Percentiles rank a stretch among this genome's conserved stretches.
Evolutionary conservation across 1,140 invertebrate genomes (phyloP).

Genomic region (Oncopodura yosiiana): DNA sequence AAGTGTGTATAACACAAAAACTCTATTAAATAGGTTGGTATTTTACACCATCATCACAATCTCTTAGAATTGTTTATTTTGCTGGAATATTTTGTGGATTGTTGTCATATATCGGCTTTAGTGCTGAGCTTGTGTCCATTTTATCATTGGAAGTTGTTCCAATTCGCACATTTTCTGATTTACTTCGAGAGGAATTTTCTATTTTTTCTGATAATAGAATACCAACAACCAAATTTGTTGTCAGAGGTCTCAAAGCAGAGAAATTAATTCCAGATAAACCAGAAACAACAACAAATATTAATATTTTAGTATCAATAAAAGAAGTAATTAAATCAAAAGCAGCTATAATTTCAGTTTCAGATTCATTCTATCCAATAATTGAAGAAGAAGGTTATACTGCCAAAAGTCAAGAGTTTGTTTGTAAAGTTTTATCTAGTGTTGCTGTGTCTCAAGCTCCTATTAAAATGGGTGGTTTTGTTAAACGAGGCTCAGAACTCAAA

Average conservation of each 20-base stretch:
- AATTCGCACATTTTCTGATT: conserved; percentile 15
- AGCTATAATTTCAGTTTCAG: conserved; percentile 16
- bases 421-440: conserved; percentile 7
- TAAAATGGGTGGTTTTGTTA: conserved; percentile 14
- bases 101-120: conserved; percentile 20
- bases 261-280: background rate
- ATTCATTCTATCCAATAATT: conserved; percentile 25
- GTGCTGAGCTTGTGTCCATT: conserved; percentile 25
- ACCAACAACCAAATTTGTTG: conserved; percentile 14
- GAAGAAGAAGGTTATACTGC: background rate
- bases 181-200: conserved; percentile 16
- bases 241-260: conserved; percentile 8
- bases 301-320: background rate
- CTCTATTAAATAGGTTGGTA: conserved; percentile 32
- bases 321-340: background rate
- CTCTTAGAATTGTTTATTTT: conserved; percentile 23
- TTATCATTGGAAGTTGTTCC: conserved; percentile 28
- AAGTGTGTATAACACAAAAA: no score
- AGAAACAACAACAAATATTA: conserved; percentile 8
- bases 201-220: conserved; percentile 21
- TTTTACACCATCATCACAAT: conserved; percentile 10
- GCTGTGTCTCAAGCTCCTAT: background rate
- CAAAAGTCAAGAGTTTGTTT: conserved; percentile 4
- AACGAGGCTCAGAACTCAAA: conserved; percentile 14
- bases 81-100: conserved; percentile 14